These are phyloP conservation scores for Morpho achilles DNA, from an alignment of 2,888 invertebrate genomes.

Conservation along the genomic window DNA sequence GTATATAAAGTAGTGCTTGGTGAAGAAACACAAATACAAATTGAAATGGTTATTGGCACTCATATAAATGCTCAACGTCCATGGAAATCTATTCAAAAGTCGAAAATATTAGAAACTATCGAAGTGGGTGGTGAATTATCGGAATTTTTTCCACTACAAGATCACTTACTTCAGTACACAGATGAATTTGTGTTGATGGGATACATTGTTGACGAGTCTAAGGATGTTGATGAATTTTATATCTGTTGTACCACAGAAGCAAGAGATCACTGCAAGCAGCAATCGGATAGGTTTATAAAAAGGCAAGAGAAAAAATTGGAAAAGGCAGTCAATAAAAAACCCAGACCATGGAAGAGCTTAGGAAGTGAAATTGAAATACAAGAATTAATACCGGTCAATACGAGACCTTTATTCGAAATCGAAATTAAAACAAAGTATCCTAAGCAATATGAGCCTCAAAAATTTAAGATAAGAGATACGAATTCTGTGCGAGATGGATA, in stretches of 20 bases:
- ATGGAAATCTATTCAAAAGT: slow-evolving; percentile 83
- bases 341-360: slow-evolving; percentile 77
- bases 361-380: slow-evolving; percentile 84
- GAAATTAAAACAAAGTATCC: slow-evolving; percentile 84
- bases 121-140: slow-evolving; percentile 75
- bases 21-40: slow-evolving; percentile 78
- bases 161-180: slow-evolving; percentile 54
- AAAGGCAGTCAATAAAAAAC: slow-evolving; percentile 77
- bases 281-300: slow-evolving; percentile 73
- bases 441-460: slow-evolving; percentile 54
- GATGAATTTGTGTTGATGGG: slow-evolving; percentile 80
- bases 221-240: slow-evolving; percentile 83
- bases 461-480: slow-evolving; percentile 75
- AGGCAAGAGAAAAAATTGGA: slow-evolving; percentile 78
- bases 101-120: slow-evolving; percentile 80
- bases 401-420: slow-evolving; percentile 81
- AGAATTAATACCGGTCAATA: slow-evolving; percentile 68
- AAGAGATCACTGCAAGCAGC: slow-evolving; percentile 73
- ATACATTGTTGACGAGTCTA: slow-evolving; percentile 81
- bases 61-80: slow-evolving; percentile 86
- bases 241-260: slow-evolving; percentile 80
- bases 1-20: slow-evolving; percentile 74
- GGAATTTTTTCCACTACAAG: slow-evolving; percentile 57
- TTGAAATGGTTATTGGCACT: slow-evolving; percentile 83
- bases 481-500: slow-evolving; percentile 83